These are phyloP conservation scores for Spinus olivaceus DNA, from an alignment of 2,797 vertebrate species.

Conservation along the genomic window DNA sequence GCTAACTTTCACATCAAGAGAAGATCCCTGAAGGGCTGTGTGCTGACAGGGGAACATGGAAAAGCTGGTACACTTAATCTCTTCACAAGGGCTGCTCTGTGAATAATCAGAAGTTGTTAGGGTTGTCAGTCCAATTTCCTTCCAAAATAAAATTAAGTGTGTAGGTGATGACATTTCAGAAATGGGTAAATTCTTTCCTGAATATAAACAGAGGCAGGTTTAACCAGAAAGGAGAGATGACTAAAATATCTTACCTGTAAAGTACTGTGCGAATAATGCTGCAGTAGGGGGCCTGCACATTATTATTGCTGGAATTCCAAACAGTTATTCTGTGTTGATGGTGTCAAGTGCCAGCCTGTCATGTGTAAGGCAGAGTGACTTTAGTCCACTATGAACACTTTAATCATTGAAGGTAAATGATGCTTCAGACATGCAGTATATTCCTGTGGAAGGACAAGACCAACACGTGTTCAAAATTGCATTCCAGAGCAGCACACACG, in stretches of 20 bases:
- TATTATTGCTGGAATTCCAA: not conserved
- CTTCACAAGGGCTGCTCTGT: constrained; percentile 9
- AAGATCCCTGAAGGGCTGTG: not conserved
- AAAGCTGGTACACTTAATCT: constrained; percentile 19
- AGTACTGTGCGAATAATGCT: not conserved
- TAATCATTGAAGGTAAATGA: not conserved
- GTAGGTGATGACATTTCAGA: not conserved
- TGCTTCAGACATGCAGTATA: not conserved
- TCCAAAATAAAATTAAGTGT: constrained; percentile 9
- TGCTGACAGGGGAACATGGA: constrained; percentile 23
- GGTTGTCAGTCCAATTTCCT: constrained; percentile 34
- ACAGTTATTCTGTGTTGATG: not conserved
- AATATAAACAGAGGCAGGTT: not conserved
- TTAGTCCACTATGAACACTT: not conserved
- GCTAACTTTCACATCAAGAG: not conserved
- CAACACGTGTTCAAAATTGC: not conserved
- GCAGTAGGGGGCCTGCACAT: not conserved
- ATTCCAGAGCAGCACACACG: not conserved
- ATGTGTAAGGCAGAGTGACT: not conserved
- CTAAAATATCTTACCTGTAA: not conserved
- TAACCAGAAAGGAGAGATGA: not conserved
- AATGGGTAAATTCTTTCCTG: not conserved
- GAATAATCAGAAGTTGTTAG: constrained; percentile 43
- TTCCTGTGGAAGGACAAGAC: not conserved
- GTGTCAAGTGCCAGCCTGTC: not conserved